Evolutionary conservation across 2,797 vertebrate species (phyloP).

Genomic region (Pangasius djambal): DNA sequence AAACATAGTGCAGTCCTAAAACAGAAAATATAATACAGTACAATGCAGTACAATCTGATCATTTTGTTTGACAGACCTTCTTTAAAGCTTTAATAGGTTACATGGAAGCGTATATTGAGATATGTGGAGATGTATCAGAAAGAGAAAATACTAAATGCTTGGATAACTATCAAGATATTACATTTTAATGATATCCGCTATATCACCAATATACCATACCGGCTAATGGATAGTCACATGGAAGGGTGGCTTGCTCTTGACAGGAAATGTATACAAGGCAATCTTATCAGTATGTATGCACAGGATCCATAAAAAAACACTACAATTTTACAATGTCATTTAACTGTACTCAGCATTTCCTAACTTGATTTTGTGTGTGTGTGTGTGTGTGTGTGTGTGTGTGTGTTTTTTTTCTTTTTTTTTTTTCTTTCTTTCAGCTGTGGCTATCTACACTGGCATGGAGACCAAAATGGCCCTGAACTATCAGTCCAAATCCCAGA

Average conservation of each 20-base stretch:
- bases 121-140: neutral
- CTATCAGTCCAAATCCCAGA: slow-evolving; percentile 96
- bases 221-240: neutral
- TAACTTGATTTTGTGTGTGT: neutral
- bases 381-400: no score
- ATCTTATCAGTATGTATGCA: neutral
- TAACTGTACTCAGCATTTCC: neutral
- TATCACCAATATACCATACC: neutral
- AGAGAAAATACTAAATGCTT: neutral
- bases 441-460: slow-evolving; percentile 97
- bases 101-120: neutral
- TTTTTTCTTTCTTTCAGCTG: slow-evolving; percentile 73
- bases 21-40: neutral
- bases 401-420: neutral
- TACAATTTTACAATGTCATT: neutral
- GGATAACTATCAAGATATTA: neutral
- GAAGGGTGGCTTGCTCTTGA: neutral
- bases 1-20: neutral
- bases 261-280: neutral
- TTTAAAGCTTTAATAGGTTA: neutral
- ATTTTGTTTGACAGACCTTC: neutral
- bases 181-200: neutral
- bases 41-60: neutral
- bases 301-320: neutral
- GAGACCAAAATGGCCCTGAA: slow-evolving; percentile 99